These are phyloP conservation scores for Carapus acus DNA, from an alignment of 2,797 vertebrate species.

Conservation along the genomic window DNA sequence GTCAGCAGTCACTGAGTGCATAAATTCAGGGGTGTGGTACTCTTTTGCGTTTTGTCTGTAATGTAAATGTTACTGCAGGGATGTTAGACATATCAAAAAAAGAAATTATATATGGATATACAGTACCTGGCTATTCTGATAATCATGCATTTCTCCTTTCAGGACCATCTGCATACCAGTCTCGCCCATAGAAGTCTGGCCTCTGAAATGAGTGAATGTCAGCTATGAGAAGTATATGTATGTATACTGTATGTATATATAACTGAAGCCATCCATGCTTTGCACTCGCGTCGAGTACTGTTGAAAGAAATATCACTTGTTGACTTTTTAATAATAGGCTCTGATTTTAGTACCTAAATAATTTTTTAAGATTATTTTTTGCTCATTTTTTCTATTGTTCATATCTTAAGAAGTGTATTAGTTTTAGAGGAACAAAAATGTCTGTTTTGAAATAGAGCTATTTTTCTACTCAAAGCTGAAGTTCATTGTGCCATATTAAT, in stretches of 20 bases:
- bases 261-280: slow-evolving; percentile 34
- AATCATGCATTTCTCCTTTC: slow-evolving; percentile 28
- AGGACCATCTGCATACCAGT: slow-evolving; percentile 57
- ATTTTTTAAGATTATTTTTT: slow-evolving; percentile 48
- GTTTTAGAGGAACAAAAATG: slow-evolving; percentile 8
- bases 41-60: too few species aligned
- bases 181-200: slow-evolving; percentile 57
- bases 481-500: slow-evolving; percentile 50
- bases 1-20: slow-evolving; percentile 12
- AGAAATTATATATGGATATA: too few species aligned
- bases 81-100: too few species aligned
- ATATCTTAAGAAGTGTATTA: slow-evolving; percentile 34
- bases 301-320: slow-evolving; percentile 28
- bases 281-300: slow-evolving; percentile 30
- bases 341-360: slow-evolving; percentile 55
- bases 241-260: neutral
- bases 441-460: slow-evolving; percentile 29
- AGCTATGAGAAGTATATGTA: too few species aligned
- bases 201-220: slow-evolving; percentile 58
- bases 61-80: too few species aligned
- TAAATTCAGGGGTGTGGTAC: neutral
- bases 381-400: slow-evolving; percentile 34
- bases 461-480: slow-evolving; percentile 53
- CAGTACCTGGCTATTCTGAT: slow-evolving; percentile 2
- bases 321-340: slow-evolving; percentile 3